phyloP scores from a whole-genome alignment of 2,888 invertebrate genomes.

The Abrostola tripartita region DNA sequence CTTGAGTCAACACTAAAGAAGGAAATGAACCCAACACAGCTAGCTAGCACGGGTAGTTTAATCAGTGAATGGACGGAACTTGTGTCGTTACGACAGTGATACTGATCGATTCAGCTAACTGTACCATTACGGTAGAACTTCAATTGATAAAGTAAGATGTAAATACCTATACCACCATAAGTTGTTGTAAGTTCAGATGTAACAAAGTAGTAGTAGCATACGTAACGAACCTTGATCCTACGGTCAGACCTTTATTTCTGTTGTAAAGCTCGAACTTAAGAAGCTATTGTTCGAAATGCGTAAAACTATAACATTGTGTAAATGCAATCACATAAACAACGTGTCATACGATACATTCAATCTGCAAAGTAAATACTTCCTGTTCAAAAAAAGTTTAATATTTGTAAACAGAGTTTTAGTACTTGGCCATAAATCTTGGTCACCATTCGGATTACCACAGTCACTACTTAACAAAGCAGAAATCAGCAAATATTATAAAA shows the following conservation, averaged over 20 bases:
- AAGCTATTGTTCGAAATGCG: conserved; percentile 39
- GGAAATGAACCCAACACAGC: too few species aligned
- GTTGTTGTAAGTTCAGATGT: conserved; percentile 6
- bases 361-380: conserved; percentile 25
- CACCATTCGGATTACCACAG: neutral
- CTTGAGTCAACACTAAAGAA: too few species aligned
- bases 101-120: neutral
- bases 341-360: conserved; percentile 36
- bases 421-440: conserved; percentile 2
- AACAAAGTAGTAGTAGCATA: conserved; percentile 14
- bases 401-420: neutral
- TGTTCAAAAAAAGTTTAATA: conserved; percentile 6
- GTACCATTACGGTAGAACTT: neutral
- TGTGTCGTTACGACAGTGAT: neutral
- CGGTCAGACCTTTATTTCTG: conserved; percentile 28
- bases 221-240: conserved; percentile 29
- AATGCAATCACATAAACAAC: conserved; percentile 27
- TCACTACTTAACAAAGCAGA: neutral
- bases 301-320: conserved; percentile 44
- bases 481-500: conserved; percentile 14
- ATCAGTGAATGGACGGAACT: neutral
- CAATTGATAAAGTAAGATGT: neutral
- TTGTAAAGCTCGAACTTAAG: conserved; percentile 35
- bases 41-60: neutral
- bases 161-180: neutral